Evolutionary conservation across 2,888 invertebrate genomes (phyloP), one percentile per base, ranked within the genome.

Genomic region (Phasia obesa): DNA sequence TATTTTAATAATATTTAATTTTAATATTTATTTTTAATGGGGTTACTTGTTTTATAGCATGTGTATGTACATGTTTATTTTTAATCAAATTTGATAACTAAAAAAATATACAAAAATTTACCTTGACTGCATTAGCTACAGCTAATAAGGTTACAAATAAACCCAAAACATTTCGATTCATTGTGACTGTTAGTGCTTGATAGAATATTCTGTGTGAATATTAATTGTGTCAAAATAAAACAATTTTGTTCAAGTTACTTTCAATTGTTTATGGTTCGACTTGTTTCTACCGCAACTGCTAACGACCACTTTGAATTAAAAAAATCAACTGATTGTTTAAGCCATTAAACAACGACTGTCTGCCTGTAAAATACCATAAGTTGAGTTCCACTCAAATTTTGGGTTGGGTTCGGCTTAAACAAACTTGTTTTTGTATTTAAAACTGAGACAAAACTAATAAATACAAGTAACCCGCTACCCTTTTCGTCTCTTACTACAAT

Each of bases 81-180:
- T 76, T 15, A 47, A 42, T 35, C 51, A 71, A 67, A 51, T 21
- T 55, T 76, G 27, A 67, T 25, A 73, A 73, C 13, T 15, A 47
- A 55, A 60, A 53, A 49, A 53, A 17, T 55, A 31, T 15, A 21
- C 4, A 15, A 59, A 73, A 71, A 81, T 51, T 87, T 86, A 88
- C 88, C 88, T 87, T 87, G 62, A 86, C 84, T 49, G 87, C 87
- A 84, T 83, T 87, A 76, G 86, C 85, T 67, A 85, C 85, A 79
- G 87, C 87, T 75, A 88, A 79, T 74, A 88, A 81, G 55, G 85
- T 87, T 77, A 89, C 85, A 64, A 87, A 69, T 81, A 89, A 85
- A 84, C 85, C 86, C 31, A 85, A 77, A 35, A 86, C 60, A 78
- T 84, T 87, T 51, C 85, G 86, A 86, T 55, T 84, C 87, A 87